These are phyloP conservation scores for Arctocebus calabarensis DNA, from an alignment of 2,797 vertebrate species.

Conservation along the genomic window DNA sequence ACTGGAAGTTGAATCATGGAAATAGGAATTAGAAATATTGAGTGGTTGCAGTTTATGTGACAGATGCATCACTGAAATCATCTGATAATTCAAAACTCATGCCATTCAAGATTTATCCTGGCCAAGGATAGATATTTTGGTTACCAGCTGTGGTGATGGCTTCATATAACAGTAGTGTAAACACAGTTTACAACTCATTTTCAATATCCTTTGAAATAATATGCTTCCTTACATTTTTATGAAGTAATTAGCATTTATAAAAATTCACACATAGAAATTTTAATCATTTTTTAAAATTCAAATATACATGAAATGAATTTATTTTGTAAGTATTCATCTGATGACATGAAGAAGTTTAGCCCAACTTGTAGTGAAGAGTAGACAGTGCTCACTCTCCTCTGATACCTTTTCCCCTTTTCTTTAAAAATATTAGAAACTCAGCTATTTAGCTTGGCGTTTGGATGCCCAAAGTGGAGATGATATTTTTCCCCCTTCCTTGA, in stretches of 20 bases:
- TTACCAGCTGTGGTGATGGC: neutral
- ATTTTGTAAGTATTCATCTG: neutral
- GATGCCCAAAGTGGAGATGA: neutral
- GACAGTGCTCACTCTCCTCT: neutral
- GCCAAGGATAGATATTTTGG: slow-evolving; percentile 27
- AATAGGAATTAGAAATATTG: slow-evolving; percentile 54
- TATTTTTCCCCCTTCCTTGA: neutral
- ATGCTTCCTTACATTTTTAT: neutral
- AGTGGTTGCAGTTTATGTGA: neutral
- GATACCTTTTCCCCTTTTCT: neutral
- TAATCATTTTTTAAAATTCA: slow-evolving; percentile 37
- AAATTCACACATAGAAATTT: slow-evolving; percentile 35
- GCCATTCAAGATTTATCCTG: slow-evolving; percentile 15
- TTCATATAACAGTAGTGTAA: neutral
- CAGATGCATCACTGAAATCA: slow-evolving; percentile 30
- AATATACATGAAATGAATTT: neutral
- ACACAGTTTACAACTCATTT: neutral
- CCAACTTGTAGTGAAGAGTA: neutral
- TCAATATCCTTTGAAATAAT: neutral
- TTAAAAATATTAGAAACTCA: neutral
- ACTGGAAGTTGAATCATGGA: slow-evolving; percentile 45
- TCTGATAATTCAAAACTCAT: slow-evolving; percentile 60
- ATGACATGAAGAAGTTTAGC: neutral
- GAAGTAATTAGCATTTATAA: slow-evolving; percentile 40
- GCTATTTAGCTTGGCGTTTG: neutral